These are phyloP conservation scores for Sus scrofa DNA, from an alignment of 2,113 vertebrate species.

Conservation along the genomic window T2T-Sscrofa CM000814.6:114813501-114814000, in stretches of 20 bases:
- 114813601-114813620: not conserved
- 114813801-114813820: not conserved
- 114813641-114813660: not conserved
- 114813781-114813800: not conserved
- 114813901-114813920: not conserved
- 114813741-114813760: not conserved
- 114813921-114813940: not conserved
- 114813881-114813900: not conserved
- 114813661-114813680: not conserved
- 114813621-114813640: not conserved
- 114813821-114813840: constrained; percentile 13
- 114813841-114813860: not conserved
- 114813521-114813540: not conserved
- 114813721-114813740: not conserved
- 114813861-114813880: not conserved
- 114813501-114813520: not conserved
- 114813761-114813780: not conserved
- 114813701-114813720: not conserved
- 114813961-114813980: constrained; percentile 14
- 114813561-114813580: not conserved
- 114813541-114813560: not conserved
- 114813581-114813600: not conserved
- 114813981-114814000: not conserved
- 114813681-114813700: not conserved
- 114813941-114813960: not conserved